A percentile compares a stretch with the other conserved stretches of the same genome.
Conservation (phyloP, 2,797 vertebrate genomes). For the Argya squamiceps region DNA sequence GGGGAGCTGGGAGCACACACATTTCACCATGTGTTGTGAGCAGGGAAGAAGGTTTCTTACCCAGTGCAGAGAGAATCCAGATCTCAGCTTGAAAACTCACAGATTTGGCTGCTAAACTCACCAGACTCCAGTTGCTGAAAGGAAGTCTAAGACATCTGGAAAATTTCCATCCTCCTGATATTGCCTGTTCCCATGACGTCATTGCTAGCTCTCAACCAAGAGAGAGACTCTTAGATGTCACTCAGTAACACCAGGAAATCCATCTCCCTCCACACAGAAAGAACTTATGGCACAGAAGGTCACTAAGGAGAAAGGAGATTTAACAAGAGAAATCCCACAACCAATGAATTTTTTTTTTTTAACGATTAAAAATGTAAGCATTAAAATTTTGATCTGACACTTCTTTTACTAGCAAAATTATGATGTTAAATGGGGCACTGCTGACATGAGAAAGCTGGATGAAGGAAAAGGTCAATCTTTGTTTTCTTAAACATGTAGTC, state of each 20-base stretch:
- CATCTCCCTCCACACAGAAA: neutral
- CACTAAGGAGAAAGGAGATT: neutral
- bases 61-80: neutral
- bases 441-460: neutral
- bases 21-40: rapidly evolving
- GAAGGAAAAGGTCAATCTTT: neutral
- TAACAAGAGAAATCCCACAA: neutral
- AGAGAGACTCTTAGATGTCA: neutral
- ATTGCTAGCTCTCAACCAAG: neutral
- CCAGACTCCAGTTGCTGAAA: neutral
- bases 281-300: neutral
- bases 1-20: neutral
- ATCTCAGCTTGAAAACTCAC: neutral
- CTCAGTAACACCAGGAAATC: neutral
- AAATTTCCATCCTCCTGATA: neutral
- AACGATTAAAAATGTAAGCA: neutral
- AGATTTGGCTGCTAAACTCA: neutral
- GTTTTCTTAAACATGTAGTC: neutral
- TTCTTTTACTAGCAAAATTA: neutral
- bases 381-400: neutral
- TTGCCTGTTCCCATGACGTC: neutral
- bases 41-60: neutral
- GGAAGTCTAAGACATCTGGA: neutral
- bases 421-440: neutral
- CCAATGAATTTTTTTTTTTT: neutral